phyloP scores from a whole-genome alignment of 1,140 invertebrate genomes.

The Galendromus occidentalis region DNA sequence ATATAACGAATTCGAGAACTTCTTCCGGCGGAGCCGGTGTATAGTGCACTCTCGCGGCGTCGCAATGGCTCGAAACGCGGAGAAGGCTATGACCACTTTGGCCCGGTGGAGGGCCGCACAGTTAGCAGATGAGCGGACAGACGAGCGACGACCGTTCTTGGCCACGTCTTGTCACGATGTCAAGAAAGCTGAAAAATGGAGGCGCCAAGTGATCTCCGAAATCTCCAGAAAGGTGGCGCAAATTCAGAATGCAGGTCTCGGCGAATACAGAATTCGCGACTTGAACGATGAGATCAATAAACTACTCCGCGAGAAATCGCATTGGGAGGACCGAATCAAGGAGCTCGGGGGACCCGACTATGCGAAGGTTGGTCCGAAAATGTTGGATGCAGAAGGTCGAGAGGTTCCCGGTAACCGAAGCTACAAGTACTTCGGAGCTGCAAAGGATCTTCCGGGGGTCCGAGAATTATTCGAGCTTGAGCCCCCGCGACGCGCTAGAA shows the following conservation, averaged over 20 bases:
- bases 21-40: too few species aligned
- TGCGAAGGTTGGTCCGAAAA: constrained; percentile 65
- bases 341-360: constrained; percentile 90
- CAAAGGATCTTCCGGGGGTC: constrained; percentile 93
- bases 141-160: constrained; percentile 69
- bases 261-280: constrained; percentile 91
- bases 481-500: constrained; percentile 60
- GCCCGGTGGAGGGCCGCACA: constrained; percentile 86
- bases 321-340: constrained; percentile 93
- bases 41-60: too few species aligned
- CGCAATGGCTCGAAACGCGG: constrained; percentile 36
- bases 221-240: constrained; percentile 96
- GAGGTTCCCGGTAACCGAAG: constrained; percentile 94
- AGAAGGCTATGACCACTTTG: constrained; percentile 61
- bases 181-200: constrained; percentile 76
- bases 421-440: constrained; percentile 98
- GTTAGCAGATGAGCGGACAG: constrained; percentile 36
- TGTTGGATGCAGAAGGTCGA: constrained; percentile 85
- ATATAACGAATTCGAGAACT: too few species aligned
- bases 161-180: constrained; percentile 80
- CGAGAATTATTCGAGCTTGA: constrained; percentile 92
- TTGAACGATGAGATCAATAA: constrained; percentile 99
- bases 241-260: constrained; percentile 94
- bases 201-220: constrained; percentile 86
- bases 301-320: constrained; percentile 67